Conservation (phyloP, 37 sponge, comb jelly and placozoan species). For the Petrosia ficiformis region DNA sequence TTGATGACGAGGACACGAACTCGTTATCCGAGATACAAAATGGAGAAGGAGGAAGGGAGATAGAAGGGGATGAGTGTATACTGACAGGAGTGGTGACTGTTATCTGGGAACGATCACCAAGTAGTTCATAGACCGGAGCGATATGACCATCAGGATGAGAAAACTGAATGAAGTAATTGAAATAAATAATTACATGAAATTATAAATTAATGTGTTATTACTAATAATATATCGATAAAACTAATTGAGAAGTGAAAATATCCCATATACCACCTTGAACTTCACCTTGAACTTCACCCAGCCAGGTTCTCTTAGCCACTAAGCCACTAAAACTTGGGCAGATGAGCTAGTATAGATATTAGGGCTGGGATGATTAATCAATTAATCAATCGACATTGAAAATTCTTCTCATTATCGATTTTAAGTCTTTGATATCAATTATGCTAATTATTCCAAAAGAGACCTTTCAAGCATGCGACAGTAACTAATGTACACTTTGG, state of each 20-base stretch:
- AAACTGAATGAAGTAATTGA: constrained; percentile 1
- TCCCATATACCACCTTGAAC: neutral
- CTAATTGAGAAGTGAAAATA: neutral
- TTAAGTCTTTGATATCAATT: too few species aligned
- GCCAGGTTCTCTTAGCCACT: too few species aligned
- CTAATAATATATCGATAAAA: neutral
- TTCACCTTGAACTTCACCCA: too few species aligned
- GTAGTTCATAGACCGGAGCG: constrained; percentile 42
- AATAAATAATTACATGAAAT: neutral
- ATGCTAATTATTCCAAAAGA: too few species aligned
- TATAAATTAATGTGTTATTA: neutral
- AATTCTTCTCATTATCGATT: too few species aligned
- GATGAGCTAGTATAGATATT: too few species aligned
- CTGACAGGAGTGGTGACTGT: neutral
- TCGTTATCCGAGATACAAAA: too few species aligned
- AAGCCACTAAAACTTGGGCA: too few species aligned
- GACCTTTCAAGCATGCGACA: too few species aligned
- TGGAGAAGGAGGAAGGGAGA: constrained; percentile 4
- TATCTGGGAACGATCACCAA: neutral
- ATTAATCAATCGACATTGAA: too few species aligned
- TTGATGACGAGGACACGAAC: constrained; percentile 6
- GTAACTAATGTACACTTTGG: too few species aligned
- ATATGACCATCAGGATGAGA: constrained; percentile 45
- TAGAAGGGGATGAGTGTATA: constrained; percentile 7
- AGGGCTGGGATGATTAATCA: too few species aligned